phyloP scores from a whole-genome alignment of 2,113 vertebrate species.

The Rhegmatorhina hoffmannsi region DNA sequence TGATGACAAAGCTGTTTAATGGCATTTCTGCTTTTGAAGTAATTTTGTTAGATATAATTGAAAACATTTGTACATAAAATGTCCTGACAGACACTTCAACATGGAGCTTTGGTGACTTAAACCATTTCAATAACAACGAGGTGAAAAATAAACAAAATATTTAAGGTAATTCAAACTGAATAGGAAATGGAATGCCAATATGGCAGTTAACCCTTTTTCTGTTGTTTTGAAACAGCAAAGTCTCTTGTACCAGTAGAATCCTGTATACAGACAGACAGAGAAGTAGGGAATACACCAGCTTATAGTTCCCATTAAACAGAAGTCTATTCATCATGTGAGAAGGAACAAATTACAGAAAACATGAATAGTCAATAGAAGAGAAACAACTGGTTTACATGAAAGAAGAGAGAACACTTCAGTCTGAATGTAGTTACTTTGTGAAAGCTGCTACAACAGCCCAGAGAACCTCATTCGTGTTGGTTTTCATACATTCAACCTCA shows the following conservation, averaged over 20 bases:
- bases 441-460: constrained; percentile 96
- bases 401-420: constrained; percentile 47
- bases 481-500: constrained; percentile 91
- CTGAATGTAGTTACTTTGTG: constrained; percentile 84
- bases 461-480: constrained; percentile 87
- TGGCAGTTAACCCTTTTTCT: constrained; percentile 67
- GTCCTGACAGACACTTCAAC: constrained; percentile 68
- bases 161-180: constrained; percentile 45
- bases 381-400: constrained; percentile 68
- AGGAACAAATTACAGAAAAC: constrained; percentile 76
- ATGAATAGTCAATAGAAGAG: constrained; percentile 70
- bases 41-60: constrained; percentile 66
- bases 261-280: constrained; percentile 54
- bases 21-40: constrained; percentile 66
- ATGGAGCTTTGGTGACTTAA: constrained; percentile 74
- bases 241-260: constrained; percentile 78
- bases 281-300: constrained; percentile 56
- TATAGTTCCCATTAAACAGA: constrained; percentile 70
- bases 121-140: constrained; percentile 29
- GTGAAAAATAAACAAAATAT: constrained; percentile 43
- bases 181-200: constrained; percentile 75
- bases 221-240: constrained; percentile 66
- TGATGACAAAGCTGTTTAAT: constrained; percentile 55
- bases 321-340: constrained; percentile 63
- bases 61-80: constrained; percentile 72